Conservation (phyloP, 2,888 invertebrate species). For the Ceratothoa steindachneri region DNA sequence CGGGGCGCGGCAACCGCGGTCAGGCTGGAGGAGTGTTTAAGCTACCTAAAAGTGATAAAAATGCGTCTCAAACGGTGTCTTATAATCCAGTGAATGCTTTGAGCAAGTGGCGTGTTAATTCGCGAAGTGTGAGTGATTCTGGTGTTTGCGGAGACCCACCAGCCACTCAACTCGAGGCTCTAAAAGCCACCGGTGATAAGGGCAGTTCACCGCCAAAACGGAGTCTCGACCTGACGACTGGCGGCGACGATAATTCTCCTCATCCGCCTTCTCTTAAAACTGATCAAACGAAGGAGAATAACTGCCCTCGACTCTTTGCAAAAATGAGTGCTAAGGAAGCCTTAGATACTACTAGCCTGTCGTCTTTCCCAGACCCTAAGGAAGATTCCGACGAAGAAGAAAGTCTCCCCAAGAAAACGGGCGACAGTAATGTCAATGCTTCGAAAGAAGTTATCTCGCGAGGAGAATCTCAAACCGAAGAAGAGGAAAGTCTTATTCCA, state of each 20-base stretch:
- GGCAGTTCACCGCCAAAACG: not conserved
- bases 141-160: not conserved
- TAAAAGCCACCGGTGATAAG: not conserved
- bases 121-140: not conserved
- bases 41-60: not conserved
- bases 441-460: constrained; percentile 30
- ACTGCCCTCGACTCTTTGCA: too few species aligned
- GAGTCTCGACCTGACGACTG: not conserved
- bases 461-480: not conserved
- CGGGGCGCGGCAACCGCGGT: not conserved
- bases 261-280: not conserved
- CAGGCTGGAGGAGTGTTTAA: not conserved
- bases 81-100: not conserved
- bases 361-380: not conserved
- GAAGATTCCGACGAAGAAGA: not conserved
- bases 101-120: not conserved
- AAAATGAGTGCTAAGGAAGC: too few species aligned
- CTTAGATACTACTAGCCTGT: too few species aligned
- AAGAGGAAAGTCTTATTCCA: too few species aligned
- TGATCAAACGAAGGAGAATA: too few species aligned
- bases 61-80: not conserved
- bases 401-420: not conserved
- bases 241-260: not conserved
- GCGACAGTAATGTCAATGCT: constrained; percentile 24
- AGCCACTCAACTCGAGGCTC: not conserved